Base-by-base conservation (phyloP, 2,888 invertebrate genomes). In the Polymixis lichenea region DNA sequence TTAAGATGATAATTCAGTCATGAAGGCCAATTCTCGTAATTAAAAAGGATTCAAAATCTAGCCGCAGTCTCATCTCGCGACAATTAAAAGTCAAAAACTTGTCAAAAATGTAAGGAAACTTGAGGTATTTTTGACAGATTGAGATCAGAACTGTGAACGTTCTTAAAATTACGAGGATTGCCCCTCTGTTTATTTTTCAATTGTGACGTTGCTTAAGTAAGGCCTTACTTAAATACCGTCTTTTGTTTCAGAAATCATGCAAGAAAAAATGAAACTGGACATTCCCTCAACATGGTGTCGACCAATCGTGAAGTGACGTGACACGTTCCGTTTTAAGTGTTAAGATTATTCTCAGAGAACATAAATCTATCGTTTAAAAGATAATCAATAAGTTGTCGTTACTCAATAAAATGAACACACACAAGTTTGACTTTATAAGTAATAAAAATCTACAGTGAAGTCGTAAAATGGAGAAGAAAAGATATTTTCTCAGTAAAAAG, bases 391-490 rank as follows among this genome's bases (percentile, higher is more conserved):
- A 83, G 78, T 79, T 80, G 58, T 86, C 73, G 65, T 67, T 74
- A 77, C 66, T 83, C 78, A 85, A 87, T 92, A 93, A 90, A 91
- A 94, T 94, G 94, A 90, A 90, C 88, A 89, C 82, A 88, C 78
- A 83, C 83, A 90, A 89, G 86, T 77, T 86, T 77, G 89, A 77
- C 75, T 84, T 89, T 82, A 86, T 80, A 86, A 77, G 77, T 78
- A 78, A 83, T 83, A 88, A 87, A 88, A 87, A 74, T 85, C 78
- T 75, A 87, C 78, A 88, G 89, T 92, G 90, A 91, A 86, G 72
- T 82, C 75, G 87, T 89, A 94, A 92, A 90, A 96, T 95, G 95
- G 95, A 91, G 90, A 91, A 89, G 85, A 91, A 89, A 88, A 90
- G 77, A 87, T 66, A 86, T 80, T 85, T 88, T 83, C 80, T 88